phyloP scores from a whole-genome alignment of 1,140 invertebrate genomes.

The Procambarus clarkii region DNA sequence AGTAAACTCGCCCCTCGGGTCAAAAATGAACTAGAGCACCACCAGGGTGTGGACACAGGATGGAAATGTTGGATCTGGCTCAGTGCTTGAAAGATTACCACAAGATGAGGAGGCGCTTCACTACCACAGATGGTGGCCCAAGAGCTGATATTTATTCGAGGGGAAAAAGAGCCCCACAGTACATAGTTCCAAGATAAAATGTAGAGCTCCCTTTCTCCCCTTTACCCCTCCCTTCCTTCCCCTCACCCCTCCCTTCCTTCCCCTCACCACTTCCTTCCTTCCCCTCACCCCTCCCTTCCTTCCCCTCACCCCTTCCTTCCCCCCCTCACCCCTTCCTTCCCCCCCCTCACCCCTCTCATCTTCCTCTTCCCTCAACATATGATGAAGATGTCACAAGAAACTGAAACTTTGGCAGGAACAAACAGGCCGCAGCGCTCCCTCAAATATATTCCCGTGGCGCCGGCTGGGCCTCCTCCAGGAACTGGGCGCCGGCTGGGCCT shows the following conservation, averaged over 20 bases:
- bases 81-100: no score
- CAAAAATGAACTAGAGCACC: no score
- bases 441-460: constrained; percentile 16
- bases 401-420: constrained; percentile 36
- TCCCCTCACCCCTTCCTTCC: no score
- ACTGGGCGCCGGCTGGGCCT: not conserved
- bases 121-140: no score
- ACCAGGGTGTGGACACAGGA: no score
- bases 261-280: no score
- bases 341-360: not conserved
- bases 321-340: no score
- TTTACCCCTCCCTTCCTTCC: not conserved
- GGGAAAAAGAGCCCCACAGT: not conserved
- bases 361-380: not conserved
- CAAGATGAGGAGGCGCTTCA: no score
- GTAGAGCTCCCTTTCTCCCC: not conserved
- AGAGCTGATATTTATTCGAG: no score
- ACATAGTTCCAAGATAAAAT: not conserved
- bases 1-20: no score
- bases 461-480: not conserved
- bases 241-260: no score
- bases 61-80: no score
- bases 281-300: not conserved
- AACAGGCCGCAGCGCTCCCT: constrained; percentile 1
- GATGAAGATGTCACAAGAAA: constrained; percentile 16